Evolutionary conservation across 2,113 vertebrate genomes (phyloP).

Genomic region (Oncorhynchus mykiss): DNA sequence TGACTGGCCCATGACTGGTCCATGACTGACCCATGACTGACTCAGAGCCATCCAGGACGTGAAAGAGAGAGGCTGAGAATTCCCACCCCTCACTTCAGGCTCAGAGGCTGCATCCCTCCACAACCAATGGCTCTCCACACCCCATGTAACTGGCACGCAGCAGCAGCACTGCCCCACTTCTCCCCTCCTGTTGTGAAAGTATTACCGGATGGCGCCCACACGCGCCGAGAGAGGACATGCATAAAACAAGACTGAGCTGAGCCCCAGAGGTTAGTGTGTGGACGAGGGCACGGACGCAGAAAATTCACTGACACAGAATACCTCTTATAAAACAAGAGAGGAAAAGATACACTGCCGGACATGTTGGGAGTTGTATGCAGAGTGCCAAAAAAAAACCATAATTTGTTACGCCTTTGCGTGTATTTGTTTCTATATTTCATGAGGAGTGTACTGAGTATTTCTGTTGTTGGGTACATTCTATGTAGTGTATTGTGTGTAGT

Average conservation of each 20-base stretch:
- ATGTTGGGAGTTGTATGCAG: slow-evolving; percentile 24
- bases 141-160: slow-evolving; percentile 32
- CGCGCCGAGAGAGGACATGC: slow-evolving; percentile 41
- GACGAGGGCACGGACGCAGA: slow-evolving; percentile 52
- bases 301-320: slow-evolving; percentile 61
- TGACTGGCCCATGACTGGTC: too few species aligned
- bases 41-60: too few species aligned
- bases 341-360: slow-evolving; percentile 30
- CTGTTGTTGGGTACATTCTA: too few species aligned
- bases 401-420: too few species aligned
- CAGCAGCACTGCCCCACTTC: slow-evolving; percentile 24
- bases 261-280: slow-evolving; percentile 52
- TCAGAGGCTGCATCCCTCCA: neutral
- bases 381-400: too few species aligned
- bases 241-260: slow-evolving; percentile 57
- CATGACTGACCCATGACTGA: too few species aligned
- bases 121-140: neutral
- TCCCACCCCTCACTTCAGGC: too few species aligned
- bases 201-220: slow-evolving; percentile 48
- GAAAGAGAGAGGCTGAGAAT: too few species aligned
- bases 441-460: too few species aligned
- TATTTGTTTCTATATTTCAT: too few species aligned
- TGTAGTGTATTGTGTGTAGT: too few species aligned
- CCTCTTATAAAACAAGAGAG: slow-evolving; percentile 47
- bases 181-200: slow-evolving; percentile 41